Conservation (phyloP, 2,797 vertebrate genomes). For the Hirundo rustica region DNA sequence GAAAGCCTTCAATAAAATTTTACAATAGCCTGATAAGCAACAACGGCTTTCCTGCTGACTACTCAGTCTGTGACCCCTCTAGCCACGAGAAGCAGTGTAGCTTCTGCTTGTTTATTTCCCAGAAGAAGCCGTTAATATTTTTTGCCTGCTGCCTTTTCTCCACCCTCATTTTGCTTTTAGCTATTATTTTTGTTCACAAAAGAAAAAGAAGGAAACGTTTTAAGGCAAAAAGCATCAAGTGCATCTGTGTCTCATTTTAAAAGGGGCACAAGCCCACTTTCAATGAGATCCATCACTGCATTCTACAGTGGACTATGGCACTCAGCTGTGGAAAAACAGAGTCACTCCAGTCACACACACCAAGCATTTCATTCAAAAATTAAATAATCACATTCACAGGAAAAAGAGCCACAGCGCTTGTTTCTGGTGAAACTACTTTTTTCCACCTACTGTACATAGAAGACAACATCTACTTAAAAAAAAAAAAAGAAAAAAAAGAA, state of each 20-base stretch:
- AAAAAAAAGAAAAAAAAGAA: no score
- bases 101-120: slow-evolving; percentile 76
- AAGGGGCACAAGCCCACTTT: slow-evolving; percentile 23
- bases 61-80: slow-evolving; percentile 57
- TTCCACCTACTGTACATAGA: background rate
- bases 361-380: background rate
- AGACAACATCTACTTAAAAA: background rate
- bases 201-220: slow-evolving; percentile 77
- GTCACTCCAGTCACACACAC: slow-evolving; percentile 43
- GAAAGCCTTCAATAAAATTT: slow-evolving; percentile 83
- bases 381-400: background rate
- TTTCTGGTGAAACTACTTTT: background rate
- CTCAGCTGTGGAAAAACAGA: background rate
- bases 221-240: slow-evolving; percentile 62
- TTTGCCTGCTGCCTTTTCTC: slow-evolving; percentile 84
- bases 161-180: slow-evolving; percentile 76
- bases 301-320: background rate
- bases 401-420: background rate
- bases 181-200: slow-evolving; percentile 76
- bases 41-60: slow-evolving; percentile 78
- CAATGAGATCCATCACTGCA: background rate
- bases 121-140: slow-evolving; percentile 86
- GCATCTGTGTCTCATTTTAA: slow-evolving; percentile 49
- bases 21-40: slow-evolving; percentile 83
- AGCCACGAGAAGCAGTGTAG: slow-evolving; percentile 63